These are phyloP conservation scores for Gymnogyps californianus DNA, from an alignment of 2,113 vertebrate species.

Conservation along the genomic window DNA sequence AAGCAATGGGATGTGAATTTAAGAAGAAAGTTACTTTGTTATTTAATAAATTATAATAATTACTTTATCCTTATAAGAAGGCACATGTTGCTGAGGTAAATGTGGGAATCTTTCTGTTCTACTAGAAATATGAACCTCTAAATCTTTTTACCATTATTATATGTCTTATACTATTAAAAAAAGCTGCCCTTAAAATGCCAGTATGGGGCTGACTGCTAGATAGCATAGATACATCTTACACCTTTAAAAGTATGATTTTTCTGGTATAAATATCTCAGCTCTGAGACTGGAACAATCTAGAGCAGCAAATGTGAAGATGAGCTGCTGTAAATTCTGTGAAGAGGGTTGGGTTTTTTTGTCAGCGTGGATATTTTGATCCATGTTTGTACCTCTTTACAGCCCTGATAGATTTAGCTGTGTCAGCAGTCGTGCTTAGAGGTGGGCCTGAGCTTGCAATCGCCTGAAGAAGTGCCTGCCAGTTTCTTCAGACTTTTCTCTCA, in stretches of 20 bases:
- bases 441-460: conserved; percentile 58
- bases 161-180: background rate
- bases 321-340: background rate
- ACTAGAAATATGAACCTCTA: background rate
- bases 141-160: background rate
- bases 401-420: conserved; percentile 24
- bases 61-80: background rate
- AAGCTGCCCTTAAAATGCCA: conserved; percentile 1
- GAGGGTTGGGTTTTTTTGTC: background rate
- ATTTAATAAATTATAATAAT: background rate
- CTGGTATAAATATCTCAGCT: background rate
- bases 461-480: conserved; percentile 31
- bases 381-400: conserved; percentile 32
- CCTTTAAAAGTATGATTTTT: conserved; percentile 6
- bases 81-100: background rate
- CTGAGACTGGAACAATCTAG: conserved; percentile 26
- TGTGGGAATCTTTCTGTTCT: background rate
- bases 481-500: conserved; percentile 49
- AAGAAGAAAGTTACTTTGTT: background rate
- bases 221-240: background rate
- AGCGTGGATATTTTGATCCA: background rate
- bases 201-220: background rate
- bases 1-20: background rate
- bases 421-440: conserved; percentile 50
- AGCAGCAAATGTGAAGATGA: background rate